A percentile compares a stretch with the other conserved stretches of the same genome.
Conservation (phyloP, 2,888 invertebrate species). For the Nephrotoma guestfalica region DNA sequence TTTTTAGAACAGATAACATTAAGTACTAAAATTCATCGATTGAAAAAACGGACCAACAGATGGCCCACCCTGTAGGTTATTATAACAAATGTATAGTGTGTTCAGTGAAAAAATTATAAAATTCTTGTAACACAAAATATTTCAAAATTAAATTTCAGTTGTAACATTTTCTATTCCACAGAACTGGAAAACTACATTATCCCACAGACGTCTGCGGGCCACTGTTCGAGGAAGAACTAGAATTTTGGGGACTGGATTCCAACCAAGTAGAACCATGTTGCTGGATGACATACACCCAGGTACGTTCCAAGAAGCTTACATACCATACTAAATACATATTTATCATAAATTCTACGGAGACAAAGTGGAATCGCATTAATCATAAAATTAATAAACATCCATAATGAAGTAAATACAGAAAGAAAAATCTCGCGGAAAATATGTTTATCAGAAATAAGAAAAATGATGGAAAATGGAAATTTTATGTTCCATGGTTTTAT, state of each 20-base stretch:
- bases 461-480: not conserved
- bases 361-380: not conserved
- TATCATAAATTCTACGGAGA: not conserved
- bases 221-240: constrained; percentile 95
- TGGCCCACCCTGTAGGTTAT: too few species aligned
- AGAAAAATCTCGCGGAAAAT: not conserved
- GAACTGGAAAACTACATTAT: constrained; percentile 96
- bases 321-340: not conserved
- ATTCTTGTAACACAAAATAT: not conserved
- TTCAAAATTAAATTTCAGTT: not conserved
- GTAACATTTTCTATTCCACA: constrained; percentile 25
- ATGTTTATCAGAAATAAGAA: not conserved
- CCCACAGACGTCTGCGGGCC: constrained; percentile 99
- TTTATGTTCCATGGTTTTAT: not conserved
- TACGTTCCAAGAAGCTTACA: constrained; percentile 25
- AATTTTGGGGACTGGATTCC: constrained; percentile 98
- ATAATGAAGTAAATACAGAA: not conserved
- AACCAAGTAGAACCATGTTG: constrained; percentile 99
- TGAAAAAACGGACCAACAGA: too few species aligned
- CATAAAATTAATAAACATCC: not conserved
- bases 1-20: too few species aligned
- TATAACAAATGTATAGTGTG: too few species aligned
- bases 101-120: not conserved
- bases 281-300: constrained; percentile 99
- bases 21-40: too few species aligned